Evolutionary conservation across 2,113 vertebrate genomes (phyloP).

Genomic region (Thomomys bottae): DNA sequence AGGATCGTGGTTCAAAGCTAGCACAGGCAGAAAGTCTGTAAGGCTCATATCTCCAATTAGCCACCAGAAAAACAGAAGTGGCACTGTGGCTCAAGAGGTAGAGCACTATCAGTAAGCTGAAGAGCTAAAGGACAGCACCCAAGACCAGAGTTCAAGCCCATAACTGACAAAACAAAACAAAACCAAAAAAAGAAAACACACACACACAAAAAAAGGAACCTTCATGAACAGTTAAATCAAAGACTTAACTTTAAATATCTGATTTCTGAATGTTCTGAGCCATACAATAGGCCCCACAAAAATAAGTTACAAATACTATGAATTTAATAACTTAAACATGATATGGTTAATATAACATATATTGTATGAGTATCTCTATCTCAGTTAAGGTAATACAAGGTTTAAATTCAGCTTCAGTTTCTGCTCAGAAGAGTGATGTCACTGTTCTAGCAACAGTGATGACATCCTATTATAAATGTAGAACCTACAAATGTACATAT

Average conservation of each 20-base stretch:
- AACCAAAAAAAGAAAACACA: too few species aligned
- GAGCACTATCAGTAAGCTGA: too few species aligned
- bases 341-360: conserved; percentile 72
- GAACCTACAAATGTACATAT: conserved; percentile 47
- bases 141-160: too few species aligned
- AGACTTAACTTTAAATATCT: conserved; percentile 63
- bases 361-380: conserved; percentile 51
- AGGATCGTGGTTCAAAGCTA: too few species aligned
- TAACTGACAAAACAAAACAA: too few species aligned
- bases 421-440: conserved; percentile 48
- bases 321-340: conserved; percentile 78
- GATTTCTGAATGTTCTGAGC: conserved; percentile 54
- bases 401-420: conserved; percentile 40
- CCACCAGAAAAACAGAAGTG: too few species aligned
- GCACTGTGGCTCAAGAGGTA: too few species aligned
- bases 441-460: conserved; percentile 45
- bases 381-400: conserved; percentile 53
- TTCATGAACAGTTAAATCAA: conserved; percentile 51
- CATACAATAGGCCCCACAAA: conserved; percentile 13
- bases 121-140: too few species aligned
- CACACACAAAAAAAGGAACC: too few species aligned
- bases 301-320: conserved; percentile 75
- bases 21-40: too few species aligned
- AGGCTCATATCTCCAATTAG: too few species aligned
- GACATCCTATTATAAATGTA: conserved; percentile 43